These are phyloP conservation scores for Amiota minor DNA, from an alignment of 2,888 invertebrate genomes.

Conservation along the genomic window DNA sequence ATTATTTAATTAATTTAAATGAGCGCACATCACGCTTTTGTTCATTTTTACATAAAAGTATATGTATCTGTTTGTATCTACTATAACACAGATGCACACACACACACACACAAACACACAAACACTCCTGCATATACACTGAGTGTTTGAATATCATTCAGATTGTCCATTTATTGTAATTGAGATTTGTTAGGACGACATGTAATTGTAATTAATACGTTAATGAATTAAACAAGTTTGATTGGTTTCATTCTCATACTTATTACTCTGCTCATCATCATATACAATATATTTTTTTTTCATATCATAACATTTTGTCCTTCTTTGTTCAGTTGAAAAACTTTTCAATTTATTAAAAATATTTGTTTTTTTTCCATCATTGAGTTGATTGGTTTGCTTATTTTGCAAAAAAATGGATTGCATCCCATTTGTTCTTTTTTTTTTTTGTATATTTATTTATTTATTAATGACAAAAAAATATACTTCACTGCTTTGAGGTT, in stretches of 20 bases:
- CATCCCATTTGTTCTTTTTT: too few species aligned
- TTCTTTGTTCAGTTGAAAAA: neutral
- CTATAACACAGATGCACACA: conserved; percentile 24
- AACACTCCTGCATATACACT: conserved; percentile 18
- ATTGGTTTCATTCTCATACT: conserved; percentile 9
- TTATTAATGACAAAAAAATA: too few species aligned
- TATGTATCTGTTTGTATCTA: neutral
- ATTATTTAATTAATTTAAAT: conserved; percentile 51
- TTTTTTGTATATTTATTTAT: neutral
- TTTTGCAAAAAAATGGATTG: neutral
- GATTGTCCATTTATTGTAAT: conserved; percentile 16
- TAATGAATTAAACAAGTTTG: conserved; percentile 28
- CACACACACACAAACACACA: conserved; percentile 18
- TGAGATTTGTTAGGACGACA: conserved; percentile 19
- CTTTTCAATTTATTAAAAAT: too few species aligned
- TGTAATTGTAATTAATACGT: conserved; percentile 29
- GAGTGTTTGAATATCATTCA: neutral
- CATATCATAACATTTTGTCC: neutral
- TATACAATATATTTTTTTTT: neutral
- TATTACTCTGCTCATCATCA: neutral
- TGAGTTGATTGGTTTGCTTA: conserved; percentile 21
- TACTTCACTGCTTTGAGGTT: neutral
- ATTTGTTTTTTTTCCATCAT: neutral
- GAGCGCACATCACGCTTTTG: conserved; percentile 14
- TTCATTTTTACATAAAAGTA: conserved; percentile 31